phyloP scores from a whole-genome alignment of 64 coral and sea anemone species.

The Acropora yongei region DNA sequence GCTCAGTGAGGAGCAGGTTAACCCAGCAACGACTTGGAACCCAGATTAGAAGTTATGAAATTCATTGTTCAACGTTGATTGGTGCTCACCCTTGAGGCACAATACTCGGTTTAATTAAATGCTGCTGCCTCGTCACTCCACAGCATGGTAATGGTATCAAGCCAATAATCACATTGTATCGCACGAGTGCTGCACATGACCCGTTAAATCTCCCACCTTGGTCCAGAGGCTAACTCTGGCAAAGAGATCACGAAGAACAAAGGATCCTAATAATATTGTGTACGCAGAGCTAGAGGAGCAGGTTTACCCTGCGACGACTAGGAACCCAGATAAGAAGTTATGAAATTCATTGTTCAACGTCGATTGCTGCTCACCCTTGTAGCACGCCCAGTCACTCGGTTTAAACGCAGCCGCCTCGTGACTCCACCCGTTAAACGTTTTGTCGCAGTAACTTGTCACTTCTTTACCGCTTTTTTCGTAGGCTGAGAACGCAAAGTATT shows the following conservation, averaged over 20 bases:
- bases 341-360: background rate
- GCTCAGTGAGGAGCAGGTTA: too few relatives aligned
- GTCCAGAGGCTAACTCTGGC: too few relatives aligned
- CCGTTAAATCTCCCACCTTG: too few relatives aligned
- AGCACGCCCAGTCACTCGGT: constrained; percentile 70
- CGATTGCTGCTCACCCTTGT: constrained; percentile 44
- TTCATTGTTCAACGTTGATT: background rate
- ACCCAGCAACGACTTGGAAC: too few relatives aligned
- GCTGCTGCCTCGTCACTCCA: constrained; percentile 61
- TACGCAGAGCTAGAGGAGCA: too few relatives aligned
- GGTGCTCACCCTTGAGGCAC: constrained; percentile 63
- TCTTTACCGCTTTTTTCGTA: constrained; percentile 41
- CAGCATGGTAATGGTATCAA: too few relatives aligned
- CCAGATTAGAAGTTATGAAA: background rate
- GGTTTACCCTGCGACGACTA: too few relatives aligned
- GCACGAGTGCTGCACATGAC: too few relatives aligned
- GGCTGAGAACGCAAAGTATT: constrained; percentile 80
- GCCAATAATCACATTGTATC: too few relatives aligned
- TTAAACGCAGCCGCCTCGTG: constrained; percentile 51
- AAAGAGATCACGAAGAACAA: too few relatives aligned
- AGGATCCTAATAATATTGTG: too few relatives aligned
- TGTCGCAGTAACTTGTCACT: constrained; percentile 65
- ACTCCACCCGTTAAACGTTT: constrained; percentile 75
- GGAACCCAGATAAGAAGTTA: background rate
- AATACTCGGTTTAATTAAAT: constrained; percentile 27